phyloP scores from a whole-genome alignment of 1,140 invertebrate genomes.

The Portunus trituberculatus region DNA sequence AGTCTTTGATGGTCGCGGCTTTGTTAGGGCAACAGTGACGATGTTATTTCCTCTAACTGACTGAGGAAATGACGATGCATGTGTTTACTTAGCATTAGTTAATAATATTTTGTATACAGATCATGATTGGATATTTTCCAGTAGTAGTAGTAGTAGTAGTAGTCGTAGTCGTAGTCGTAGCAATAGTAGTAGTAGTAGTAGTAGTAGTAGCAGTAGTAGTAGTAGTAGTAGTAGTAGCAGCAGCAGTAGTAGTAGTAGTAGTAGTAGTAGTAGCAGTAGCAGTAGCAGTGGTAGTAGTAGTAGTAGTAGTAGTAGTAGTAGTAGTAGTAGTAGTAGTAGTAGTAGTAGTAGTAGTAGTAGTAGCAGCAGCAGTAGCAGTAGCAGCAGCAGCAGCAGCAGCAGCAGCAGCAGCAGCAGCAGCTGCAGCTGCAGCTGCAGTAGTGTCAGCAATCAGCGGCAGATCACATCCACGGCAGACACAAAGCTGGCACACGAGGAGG shows the following conservation, averaged over 20 bases:
- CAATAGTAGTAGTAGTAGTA: background rate
- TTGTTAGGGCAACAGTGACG: background rate
- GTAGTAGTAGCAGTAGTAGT: background rate
- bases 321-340: background rate
- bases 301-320: no score
- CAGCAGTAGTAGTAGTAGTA: background rate
- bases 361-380: background rate
- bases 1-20: background rate
- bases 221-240: background rate
- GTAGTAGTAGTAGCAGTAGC: background rate
- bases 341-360: background rate
- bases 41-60: background rate
- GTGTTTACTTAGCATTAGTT: background rate
- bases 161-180: background rate
- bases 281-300: background rate
- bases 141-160: background rate
- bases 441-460: background rate
- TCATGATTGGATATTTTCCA: background rate
- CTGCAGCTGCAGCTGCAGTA: background rate
- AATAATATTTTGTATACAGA: no score
- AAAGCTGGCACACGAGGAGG: no score
- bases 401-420: slow-evolving; percentile 5
- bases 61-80: background rate
- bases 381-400: background rate
- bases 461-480: no score